A percentile compares a stretch with the other conserved stretches of the same genome.
Evolutionary conservation across 2,888 invertebrate genomes (phyloP).

Genomic region (Patella ulyssiponensis): DNA sequence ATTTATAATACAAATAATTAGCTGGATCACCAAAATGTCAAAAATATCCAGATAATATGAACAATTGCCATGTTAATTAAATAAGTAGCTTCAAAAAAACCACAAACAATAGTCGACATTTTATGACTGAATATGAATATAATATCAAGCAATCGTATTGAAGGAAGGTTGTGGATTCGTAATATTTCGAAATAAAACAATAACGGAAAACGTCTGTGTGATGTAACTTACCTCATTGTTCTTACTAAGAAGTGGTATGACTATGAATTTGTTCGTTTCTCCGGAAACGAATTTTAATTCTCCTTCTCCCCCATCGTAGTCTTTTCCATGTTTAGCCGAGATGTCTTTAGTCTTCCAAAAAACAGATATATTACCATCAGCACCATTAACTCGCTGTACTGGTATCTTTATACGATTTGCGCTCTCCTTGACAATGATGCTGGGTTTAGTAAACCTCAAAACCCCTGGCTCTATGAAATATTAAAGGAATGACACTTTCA

Average conservation of each 20-base stretch:
- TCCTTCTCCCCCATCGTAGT: slow-evolving; percentile 76
- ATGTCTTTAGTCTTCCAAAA: slow-evolving; percentile 77
- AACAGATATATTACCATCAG: slow-evolving; percentile 75
- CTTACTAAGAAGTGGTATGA: slow-evolving; percentile 76
- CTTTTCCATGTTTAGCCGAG: slow-evolving; percentile 75
- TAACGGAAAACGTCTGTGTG: too few relatives aligned
- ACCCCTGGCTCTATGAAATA: slow-evolving; percentile 75
- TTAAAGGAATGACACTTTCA: too few relatives aligned
- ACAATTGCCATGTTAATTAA: too few relatives aligned
- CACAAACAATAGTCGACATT: too few relatives aligned
- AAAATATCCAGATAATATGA: too few relatives aligned
- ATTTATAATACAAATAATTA: neutral
- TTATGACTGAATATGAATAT: too few relatives aligned
- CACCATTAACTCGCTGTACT: slow-evolving; percentile 74
- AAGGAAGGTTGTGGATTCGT: too few relatives aligned
- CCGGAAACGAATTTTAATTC: slow-evolving; percentile 71
- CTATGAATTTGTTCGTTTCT: slow-evolving; percentile 74
- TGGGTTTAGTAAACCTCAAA: slow-evolving; percentile 75
- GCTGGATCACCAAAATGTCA: too few relatives aligned
- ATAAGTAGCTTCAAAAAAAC: too few relatives aligned
- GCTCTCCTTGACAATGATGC: slow-evolving; percentile 76
- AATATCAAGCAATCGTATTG: too few relatives aligned
- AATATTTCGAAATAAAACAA: too few relatives aligned
- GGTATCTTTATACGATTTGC: slow-evolving; percentile 74
- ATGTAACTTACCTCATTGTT: slow-evolving; percentile 47